Conservation (phyloP, 92 coral and sea anemone genomes). For the Paramuricea clavata region DNA sequence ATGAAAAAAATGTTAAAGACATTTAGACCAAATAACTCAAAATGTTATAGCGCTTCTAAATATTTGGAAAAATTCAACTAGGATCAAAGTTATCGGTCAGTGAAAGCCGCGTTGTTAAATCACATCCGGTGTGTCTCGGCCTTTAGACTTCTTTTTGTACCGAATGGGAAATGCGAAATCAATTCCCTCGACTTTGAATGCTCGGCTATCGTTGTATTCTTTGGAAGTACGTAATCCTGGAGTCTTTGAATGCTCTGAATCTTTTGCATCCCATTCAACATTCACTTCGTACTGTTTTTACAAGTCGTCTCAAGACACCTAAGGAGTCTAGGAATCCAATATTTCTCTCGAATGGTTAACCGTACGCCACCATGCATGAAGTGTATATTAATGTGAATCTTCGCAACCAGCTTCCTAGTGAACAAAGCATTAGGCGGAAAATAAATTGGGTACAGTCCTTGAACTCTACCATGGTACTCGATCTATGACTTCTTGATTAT, state of each 20-base stretch:
- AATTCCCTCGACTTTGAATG: background rate
- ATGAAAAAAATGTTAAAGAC: too few relatives aligned
- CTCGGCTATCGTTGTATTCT: background rate
- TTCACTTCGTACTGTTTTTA: background rate
- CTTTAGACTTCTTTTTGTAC: background rate
- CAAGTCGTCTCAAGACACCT: background rate
- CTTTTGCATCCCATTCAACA: background rate
- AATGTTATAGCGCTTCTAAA: too few relatives aligned
- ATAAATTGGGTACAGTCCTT: conserved; percentile 28
- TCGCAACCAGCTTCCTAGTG: conserved; percentile 33
- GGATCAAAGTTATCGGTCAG: too few relatives aligned
- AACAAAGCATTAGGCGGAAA: conserved; percentile 15
- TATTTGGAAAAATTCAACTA: too few relatives aligned
- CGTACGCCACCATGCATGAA: conserved; percentile 51
- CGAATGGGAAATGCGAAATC: background rate
- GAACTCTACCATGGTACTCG: conserved; percentile 38
- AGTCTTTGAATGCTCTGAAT: background rate
- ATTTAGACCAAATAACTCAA: too few relatives aligned
- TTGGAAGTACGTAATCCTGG: background rate
- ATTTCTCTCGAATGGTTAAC: conserved; percentile 30
- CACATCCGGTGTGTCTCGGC: too few relatives aligned
- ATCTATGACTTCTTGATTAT: conserved; percentile 35
- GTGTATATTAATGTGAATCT: conserved; percentile 30
- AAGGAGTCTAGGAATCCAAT: conserved; percentile 24
- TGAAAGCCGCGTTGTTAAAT: too few relatives aligned